These are phyloP conservation scores for Cephalopachus bancanus DNA, from an alignment of 2,797 vertebrate genomes.

Conservation along the genomic window DNA sequence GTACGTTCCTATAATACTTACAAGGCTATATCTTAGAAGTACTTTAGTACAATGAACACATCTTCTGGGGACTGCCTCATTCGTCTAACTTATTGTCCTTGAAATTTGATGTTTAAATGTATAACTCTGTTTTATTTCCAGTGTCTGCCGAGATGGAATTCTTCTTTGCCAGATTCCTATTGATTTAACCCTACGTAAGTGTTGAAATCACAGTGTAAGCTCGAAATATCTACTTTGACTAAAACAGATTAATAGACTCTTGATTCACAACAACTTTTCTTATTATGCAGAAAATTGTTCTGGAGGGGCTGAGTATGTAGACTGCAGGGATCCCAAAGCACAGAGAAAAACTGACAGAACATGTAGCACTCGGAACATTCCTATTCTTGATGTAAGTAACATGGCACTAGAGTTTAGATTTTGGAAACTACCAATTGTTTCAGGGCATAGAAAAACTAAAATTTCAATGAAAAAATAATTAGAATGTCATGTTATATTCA, in stretches of 20 bases:
- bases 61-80: background rate
- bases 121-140: constrained; percentile 59
- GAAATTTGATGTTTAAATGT: constrained; percentile 1
- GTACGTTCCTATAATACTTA: background rate
- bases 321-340: constrained; percentile 79
- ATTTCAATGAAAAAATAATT: background rate
- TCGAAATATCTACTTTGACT: background rate
- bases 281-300: constrained; percentile 79
- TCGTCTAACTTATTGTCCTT: background rate
- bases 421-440: constrained; percentile 5
- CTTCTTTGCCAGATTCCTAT: constrained; percentile 76
- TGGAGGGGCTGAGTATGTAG: constrained; percentile 82
- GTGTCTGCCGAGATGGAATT: constrained; percentile 78
- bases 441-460: background rate
- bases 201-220: background rate
- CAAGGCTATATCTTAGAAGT: background rate
- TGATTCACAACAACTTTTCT: background rate
- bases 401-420: background rate
- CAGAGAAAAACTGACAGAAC: constrained; percentile 76
- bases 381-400: constrained; percentile 78
- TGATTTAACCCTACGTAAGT: constrained; percentile 70
- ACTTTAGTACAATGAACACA: background rate
- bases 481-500: background rate
- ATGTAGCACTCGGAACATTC: constrained; percentile 82
- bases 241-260: background rate